These are phyloP conservation scores for Sitobion miscanthi DNA, from an alignment of 1,140 invertebrate genomes.

Conservation along the genomic window DNA sequence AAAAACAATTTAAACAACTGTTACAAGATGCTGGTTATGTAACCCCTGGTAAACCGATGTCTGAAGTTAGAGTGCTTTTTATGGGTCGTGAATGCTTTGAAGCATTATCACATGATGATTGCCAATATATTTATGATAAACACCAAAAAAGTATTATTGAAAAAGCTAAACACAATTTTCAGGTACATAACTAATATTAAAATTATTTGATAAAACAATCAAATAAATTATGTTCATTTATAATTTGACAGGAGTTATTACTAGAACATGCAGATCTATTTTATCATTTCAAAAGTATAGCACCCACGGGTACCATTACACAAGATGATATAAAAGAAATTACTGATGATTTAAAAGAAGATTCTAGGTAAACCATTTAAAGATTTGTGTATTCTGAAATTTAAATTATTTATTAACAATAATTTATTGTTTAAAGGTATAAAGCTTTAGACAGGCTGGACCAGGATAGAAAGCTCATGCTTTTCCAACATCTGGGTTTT, in stretches of 20 bases:
- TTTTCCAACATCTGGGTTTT: conserved; percentile 94
- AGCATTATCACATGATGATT: conserved; percentile 86
- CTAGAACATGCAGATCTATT: conserved; percentile 94
- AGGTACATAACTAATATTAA: conserved; percentile 65
- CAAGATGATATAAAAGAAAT: conserved; percentile 95
- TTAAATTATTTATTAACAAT: not conserved
- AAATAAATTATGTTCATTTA: not conserved
- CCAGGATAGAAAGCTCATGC: conserved; percentile 91
- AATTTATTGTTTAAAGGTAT: conserved; percentile 69
- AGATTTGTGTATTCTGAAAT: conserved; percentile 37
- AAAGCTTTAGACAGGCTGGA: conserved; percentile 91
- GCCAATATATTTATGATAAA: conserved; percentile 91
- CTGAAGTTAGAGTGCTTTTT: conserved; percentile 91
- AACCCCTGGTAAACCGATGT: conserved; percentile 88
- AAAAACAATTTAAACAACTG: conserved; percentile 91
- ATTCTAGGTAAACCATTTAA: conserved; percentile 74
- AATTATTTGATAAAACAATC: not conserved
- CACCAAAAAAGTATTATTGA: conserved; percentile 93
- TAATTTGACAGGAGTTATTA: conserved; percentile 77
- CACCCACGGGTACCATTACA: conserved; percentile 87
- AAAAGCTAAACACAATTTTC: conserved; percentile 90
- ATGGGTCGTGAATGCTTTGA: conserved; percentile 96
- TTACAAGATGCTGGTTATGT: conserved; percentile 94
- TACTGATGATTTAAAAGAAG: conserved; percentile 87
- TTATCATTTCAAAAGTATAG: conserved; percentile 90